Conservation (phyloP, 1,140 invertebrate genomes). For the Campoletis sonorensis region DNA sequence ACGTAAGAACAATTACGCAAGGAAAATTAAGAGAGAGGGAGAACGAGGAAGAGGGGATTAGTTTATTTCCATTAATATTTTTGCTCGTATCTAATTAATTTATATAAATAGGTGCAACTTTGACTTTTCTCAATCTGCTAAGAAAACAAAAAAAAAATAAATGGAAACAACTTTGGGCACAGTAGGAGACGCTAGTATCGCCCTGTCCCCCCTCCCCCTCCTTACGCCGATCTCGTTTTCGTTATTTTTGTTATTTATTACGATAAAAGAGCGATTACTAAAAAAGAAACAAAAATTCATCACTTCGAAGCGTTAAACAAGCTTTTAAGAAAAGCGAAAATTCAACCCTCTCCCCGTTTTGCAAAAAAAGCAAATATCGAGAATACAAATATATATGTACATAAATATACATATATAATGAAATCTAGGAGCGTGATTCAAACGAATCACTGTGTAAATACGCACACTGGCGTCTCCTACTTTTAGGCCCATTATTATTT, state of each 20-base stretch:
- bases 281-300: too few species aligned
- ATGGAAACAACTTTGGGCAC: too few species aligned
- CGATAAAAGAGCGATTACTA: too few species aligned
- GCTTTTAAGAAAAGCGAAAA: too few species aligned
- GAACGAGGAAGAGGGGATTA: constrained; percentile 49
- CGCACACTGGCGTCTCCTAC: constrained; percentile 1
- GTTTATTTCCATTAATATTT: constrained; percentile 17
- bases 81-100: constrained; percentile 6
- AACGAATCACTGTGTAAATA: neutral
- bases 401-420: neutral
- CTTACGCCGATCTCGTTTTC: too few species aligned
- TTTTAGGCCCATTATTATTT: neutral
- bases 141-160: neutral
- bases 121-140: neutral
- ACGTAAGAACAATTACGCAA: constrained; percentile 36
- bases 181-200: too few species aligned
- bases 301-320: too few species aligned
- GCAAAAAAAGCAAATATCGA: neutral
- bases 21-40: constrained; percentile 21
- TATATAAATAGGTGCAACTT: too few species aligned
- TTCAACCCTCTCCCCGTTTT: neutral
- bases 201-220: too few species aligned
- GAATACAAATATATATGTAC: neutral
- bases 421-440: constrained; percentile 30
- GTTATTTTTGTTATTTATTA: too few species aligned